Conservation (phyloP, 2,113 vertebrate genomes). For the Speoplatyrhinus poulsoni region DNA sequence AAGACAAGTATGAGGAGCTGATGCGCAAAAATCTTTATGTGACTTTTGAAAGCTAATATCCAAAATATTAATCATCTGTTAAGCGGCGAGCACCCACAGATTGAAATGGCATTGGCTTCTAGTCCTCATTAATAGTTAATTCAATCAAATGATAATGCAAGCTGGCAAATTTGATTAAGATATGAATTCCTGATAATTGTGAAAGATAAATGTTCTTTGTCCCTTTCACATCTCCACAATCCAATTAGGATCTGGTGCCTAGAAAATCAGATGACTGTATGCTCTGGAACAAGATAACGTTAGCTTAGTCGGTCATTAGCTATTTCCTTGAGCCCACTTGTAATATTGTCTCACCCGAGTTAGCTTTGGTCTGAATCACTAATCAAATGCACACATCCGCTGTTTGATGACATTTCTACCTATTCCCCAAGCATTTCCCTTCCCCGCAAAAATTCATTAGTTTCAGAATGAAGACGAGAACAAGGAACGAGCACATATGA, state of each 20-base stretch:
- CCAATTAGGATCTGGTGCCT: constrained; percentile 62
- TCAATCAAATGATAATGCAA: constrained; percentile 52
- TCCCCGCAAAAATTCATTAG: constrained; percentile 53
- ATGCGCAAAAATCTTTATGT: not conserved
- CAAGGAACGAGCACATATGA: constrained; percentile 32
- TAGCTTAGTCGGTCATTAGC: constrained; percentile 70
- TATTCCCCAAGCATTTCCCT: constrained; percentile 66
- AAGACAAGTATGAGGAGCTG: constrained; percentile 2
- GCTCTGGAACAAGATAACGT: constrained; percentile 54
- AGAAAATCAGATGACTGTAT: constrained; percentile 58
- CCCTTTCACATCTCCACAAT: constrained; percentile 59
- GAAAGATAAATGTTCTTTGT: constrained; percentile 59
- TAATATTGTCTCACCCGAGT: constrained; percentile 69
- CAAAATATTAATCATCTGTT: constrained; percentile 25
- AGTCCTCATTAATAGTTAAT: constrained; percentile 64
- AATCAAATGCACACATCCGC: constrained; percentile 68
- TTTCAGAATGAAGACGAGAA: constrained; percentile 50
- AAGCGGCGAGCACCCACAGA: constrained; percentile 17
- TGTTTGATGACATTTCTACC: constrained; percentile 69
- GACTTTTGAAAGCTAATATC: constrained; percentile 25
- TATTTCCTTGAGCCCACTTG: constrained; percentile 62
- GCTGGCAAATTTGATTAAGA: constrained; percentile 61
- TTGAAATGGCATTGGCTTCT: constrained; percentile 42
- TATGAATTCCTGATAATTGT: constrained; percentile 61
- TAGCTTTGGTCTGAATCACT: constrained; percentile 67